phyloP scores from a whole-genome alignment of 2,888 invertebrate species.

The Syrphus vitripennis region DNA sequence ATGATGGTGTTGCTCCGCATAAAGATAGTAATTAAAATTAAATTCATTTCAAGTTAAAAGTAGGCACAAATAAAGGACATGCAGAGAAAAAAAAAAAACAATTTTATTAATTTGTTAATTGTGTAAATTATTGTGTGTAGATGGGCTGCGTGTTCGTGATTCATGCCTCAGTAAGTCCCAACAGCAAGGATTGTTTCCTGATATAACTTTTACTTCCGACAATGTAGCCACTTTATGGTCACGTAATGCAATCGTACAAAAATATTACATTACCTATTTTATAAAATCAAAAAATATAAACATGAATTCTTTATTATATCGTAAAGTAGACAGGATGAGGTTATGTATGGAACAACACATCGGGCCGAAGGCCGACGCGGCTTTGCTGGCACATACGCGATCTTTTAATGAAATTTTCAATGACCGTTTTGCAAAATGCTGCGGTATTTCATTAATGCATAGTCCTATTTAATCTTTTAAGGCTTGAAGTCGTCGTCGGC shows the following conservation, averaged over 20 bases:
- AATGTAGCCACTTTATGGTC: not conserved
- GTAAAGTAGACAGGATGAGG: too few species aligned
- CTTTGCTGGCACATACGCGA: too few species aligned
- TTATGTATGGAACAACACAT: too few species aligned
- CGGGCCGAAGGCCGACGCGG: too few species aligned
- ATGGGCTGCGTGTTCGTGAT: slow-evolving; percentile 11
- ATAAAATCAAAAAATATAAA: too few species aligned
- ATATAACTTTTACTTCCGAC: not conserved
- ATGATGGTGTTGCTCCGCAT: not conserved
- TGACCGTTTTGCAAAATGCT: too few species aligned
- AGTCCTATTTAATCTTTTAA: too few species aligned
- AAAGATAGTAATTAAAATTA: slow-evolving; percentile 45
- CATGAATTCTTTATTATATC: too few species aligned
- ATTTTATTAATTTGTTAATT: slow-evolving; percentile 62
- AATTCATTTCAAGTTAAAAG: slow-evolving; percentile 47
- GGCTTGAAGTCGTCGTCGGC: too few species aligned
- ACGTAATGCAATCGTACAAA: not conserved
- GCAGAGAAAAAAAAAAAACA: not conserved
- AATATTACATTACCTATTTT: too few species aligned
- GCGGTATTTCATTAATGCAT: too few species aligned
- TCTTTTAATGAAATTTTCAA: too few species aligned
- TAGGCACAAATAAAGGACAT: slow-evolving; percentile 49
- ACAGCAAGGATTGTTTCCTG: not conserved
- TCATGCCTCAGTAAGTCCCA: not conserved
- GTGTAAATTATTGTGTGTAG: slow-evolving; percentile 51